Conservation (phyloP, 2,113 vertebrate genomes). For the Bucco capensis region DNA sequence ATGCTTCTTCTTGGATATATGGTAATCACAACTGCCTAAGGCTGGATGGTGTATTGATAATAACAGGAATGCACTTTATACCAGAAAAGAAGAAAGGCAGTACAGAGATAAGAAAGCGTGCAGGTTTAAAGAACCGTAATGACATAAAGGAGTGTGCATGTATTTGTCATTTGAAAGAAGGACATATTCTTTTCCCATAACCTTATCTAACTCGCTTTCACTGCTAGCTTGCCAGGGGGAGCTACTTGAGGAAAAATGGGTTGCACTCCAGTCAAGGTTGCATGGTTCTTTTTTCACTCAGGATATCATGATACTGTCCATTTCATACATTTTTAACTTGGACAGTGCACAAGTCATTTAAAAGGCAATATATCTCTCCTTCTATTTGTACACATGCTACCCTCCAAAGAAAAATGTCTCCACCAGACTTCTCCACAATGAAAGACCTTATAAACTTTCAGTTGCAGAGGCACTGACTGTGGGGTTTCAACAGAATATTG, state of each 20-base stretch:
- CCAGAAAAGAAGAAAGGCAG: not conserved
- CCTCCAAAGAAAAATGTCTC: not conserved
- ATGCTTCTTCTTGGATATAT: not conserved
- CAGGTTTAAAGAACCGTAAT: not conserved
- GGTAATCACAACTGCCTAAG: not conserved
- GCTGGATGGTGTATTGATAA: not conserved
- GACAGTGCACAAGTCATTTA: not conserved
- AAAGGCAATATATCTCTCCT: not conserved
- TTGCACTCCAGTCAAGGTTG: not conserved
- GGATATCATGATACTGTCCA: not conserved
- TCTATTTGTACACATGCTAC: not conserved
- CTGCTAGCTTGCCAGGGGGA: not conserved
- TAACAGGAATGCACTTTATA: not conserved
- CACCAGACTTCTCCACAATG: not conserved
- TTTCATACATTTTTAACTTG: not conserved
- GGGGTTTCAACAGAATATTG: not conserved
- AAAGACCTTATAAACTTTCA: not conserved
- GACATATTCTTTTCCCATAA: not conserved
- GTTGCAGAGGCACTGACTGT: not conserved
- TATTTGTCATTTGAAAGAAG: constrained; percentile 1
- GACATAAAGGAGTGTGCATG: not conserved
- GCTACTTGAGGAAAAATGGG: not conserved
- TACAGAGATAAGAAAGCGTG: not conserved
- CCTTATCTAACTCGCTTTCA: not conserved
- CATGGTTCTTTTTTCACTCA: not conserved